Base-by-base conservation (phyloP, 1,140 invertebrate genomes). In the Vollenhovia emeryi region DNA sequence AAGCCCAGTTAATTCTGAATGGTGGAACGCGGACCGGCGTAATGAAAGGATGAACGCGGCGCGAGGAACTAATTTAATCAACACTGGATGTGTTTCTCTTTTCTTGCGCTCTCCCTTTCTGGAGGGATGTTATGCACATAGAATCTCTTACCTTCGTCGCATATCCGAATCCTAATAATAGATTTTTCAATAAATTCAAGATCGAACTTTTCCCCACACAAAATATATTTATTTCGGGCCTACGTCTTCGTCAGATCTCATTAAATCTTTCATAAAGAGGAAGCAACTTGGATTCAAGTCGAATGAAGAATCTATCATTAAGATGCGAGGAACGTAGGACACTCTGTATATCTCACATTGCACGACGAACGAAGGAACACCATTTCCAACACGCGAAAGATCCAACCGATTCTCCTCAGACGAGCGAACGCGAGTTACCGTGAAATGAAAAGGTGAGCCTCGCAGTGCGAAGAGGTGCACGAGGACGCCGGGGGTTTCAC, bases 381-480 rank as follows among this genome's bases (percentile, higher is more conserved):
- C 33, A 43, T 71, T 73, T 73, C 36, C 50, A 73, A 82, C 64
- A 43, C 66, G 50, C 36, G 50, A 60, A 68, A 71, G 24, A 82
- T 82, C 40, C n/a, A 43, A 73, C 24, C 66, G 45, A 75, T 84
- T 84, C 80, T 52, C n/a, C 80, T 21, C 55, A 82, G 79, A 83
- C 13, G 57, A 52, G 33, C 80, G 43, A 50, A 43, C 9, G 80
- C 80, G n/a, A 74, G 80, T 60, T 74, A 55, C 62, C 64, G 36
- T 59, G 79, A 84, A 45, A 68, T 57, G 45, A 84, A 78, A 85
- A 89, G 86, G 40, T 82, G 78, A 82, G 52, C 5, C 33, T 71
- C 33, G 18, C 45, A 36, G 45, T 13, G 60, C 11, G 40, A n/a
- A 45, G 30, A 79, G 45, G 43, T 24, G 27, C 1, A 18, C 1